Base-by-base conservation (phyloP, 2,888 invertebrate species). In the Lasius platythorax region DNA sequence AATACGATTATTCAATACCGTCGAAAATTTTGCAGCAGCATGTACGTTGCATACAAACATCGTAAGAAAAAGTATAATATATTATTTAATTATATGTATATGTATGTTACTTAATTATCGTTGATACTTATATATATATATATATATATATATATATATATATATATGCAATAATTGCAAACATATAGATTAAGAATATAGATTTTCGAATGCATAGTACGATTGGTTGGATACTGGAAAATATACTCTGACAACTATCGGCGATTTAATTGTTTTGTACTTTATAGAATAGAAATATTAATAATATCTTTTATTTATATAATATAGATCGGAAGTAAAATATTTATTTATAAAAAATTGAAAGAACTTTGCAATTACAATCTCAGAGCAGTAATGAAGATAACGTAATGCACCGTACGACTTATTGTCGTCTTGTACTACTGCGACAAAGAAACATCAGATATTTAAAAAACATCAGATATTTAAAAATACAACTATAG, bases 371-470 rank as follows among this genome's bases (percentile, higher is more conserved):
- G 11, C 4, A 28, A 58, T 40, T 40, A 2, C 15, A 66, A 64
- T 56, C 50, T 56, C 3, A 40, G 28, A 28, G 3, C 18, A 46
- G 2, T 23, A 66, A 18, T 23, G 12, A 53, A 1, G 46, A 46
- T 63, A 63, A 6, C 9, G 30, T 3, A n/a, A 28, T 3, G 23
- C 15, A 15, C 12, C 11, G 50, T 53, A 66, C 8, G 50, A 66
- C 4, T 53, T 76, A 76, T 40, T n/a, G 18, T 18, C 28, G 18
- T 12, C 28, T 76, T 28, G 8, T 76, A 56, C 30, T 67, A 56
- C 67, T 46, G n/a, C 30, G n/a, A 9, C 33, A 18, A 68, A 68
- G 15, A 40, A 53, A 40, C 37, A n/a, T 0, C 37, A 37, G 4
- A 0, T 70, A 50, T 23, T 37, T 30, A 63, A 56, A 23, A 15